Base-by-base conservation (phyloP, 2,113 vertebrate species). In the Vanacampus margaritifer region DNA sequence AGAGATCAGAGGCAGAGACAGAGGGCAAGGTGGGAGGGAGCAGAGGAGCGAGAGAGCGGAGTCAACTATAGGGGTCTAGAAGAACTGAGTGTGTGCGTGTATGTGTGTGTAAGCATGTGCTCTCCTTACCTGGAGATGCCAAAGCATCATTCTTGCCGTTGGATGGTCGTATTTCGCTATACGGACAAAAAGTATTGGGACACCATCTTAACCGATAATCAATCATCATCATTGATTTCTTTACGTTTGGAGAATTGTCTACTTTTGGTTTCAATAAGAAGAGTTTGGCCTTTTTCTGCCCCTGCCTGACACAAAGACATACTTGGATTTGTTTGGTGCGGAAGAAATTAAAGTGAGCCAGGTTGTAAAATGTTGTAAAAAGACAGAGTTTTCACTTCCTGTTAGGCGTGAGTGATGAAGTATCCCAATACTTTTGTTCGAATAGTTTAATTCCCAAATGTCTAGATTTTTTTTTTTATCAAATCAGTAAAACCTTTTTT, bases 41-140 rank as follows among this genome's bases (percentile, higher is more conserved):
- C 91, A 95, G 93, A 95, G 92, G 92, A 93, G 93, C 92, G 92
- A 95, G 91, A 96, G 90, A 95, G 91, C 90, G 92, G 81, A 90
- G 92, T 97, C 91, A 97, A 94, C 89, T 91, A 62, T 43, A 93
- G 87, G 86, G 89, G 90, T 79, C 91, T 90, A 85, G 82, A 62
- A 81, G 83, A 81, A 72, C 82, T 67, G 69, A 70, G 35, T 73
- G 14, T 67, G 21, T 67, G 59, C 72, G 9, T 63, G 17, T 51
- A 10, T 69, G 65, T 64, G 35, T 60, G 57, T 72, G 45, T 50
- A 64, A 68, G 62, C 3, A 48, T 80, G 69, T 78, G 71, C 61
- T 65, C 19, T 62, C 82, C 86, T 86, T 84, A 90, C 89, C 83
- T 67, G 57, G 69, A 69, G 75, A 84, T 82, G 77, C 81, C 50